A percentile compares a stretch with the other conserved stretches of the same genome.
These are phyloP conservation scores for Acipenser oxyrinchus DNA, from an alignment of 2,797 vertebrate genomes.

Conservation along the genomic window DNA sequence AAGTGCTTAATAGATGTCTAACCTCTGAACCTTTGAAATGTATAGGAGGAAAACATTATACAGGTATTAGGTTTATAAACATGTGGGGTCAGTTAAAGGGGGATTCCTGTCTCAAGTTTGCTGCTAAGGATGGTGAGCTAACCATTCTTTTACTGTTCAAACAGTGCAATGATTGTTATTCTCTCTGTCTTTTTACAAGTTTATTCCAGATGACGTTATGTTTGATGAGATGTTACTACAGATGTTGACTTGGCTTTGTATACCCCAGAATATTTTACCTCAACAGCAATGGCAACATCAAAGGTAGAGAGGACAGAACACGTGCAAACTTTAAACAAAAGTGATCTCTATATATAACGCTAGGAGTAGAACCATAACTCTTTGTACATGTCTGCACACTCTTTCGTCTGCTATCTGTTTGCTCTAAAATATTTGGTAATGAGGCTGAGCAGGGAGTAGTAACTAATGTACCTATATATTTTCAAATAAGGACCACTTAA, in stretches of 20 bases:
- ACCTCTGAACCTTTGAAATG: too few species aligned
- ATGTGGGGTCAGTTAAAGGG: too few species aligned
- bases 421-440: not conserved
- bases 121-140: not conserved
- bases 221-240: slow-evolving; percentile 79
- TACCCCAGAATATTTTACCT: slow-evolving; percentile 85
- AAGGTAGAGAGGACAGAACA: slow-evolving; percentile 59
- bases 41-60: too few species aligned
- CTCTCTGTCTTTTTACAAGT: slow-evolving; percentile 56
- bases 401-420: not conserved
- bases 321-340: slow-evolving; percentile 31
- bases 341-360: slow-evolving; percentile 12
- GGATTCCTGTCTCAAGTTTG: too few species aligned
- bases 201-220: slow-evolving; percentile 70
- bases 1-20: too few species aligned
- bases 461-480: too few species aligned
- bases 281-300: slow-evolving; percentile 69
- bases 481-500: too few species aligned
- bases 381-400: not conserved
- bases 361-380: slow-evolving; percentile 16
- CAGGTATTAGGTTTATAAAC: too few species aligned
- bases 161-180: slow-evolving; percentile 14
- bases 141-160: slow-evolving; percentile 15
- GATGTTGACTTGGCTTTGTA: slow-evolving; percentile 76
- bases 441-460: not conserved